Percentiles rank a stretch among this genome's conserved stretches.
phyloP scores from a whole-genome alignment of 2,113 vertebrate species.

The Orthonyx spaldingii region DNA sequence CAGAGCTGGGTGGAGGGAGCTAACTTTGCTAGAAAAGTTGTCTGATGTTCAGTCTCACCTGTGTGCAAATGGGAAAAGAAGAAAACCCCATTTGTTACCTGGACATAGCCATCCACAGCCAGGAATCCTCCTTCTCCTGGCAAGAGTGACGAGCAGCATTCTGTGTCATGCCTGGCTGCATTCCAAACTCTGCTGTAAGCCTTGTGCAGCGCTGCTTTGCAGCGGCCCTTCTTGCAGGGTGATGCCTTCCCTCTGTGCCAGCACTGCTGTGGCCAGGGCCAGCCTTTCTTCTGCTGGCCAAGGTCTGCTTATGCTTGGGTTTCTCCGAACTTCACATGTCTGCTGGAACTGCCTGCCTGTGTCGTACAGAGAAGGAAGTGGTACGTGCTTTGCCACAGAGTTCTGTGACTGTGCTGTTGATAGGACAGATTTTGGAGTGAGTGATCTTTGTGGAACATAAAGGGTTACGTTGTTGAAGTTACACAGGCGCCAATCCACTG shows the following conservation, averaged over 20 bases:
- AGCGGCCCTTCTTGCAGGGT: neutral
- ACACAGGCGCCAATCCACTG: constrained; percentile 15
- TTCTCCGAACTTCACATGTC: accelerated
- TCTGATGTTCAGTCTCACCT: neutral
- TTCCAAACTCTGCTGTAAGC: accelerated
- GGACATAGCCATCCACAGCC: neutral
- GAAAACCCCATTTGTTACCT: neutral
- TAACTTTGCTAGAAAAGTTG: neutral
- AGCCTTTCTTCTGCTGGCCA: neutral
- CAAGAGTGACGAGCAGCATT: neutral
- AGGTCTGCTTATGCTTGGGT: neutral
- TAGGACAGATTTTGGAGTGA: neutral
- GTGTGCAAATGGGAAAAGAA: neutral
- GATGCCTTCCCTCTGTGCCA: neutral
- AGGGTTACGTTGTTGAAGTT: neutral
- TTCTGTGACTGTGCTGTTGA: neutral
- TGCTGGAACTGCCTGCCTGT: neutral
- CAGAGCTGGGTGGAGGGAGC: neutral
- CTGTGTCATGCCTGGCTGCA: neutral
- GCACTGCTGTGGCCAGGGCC: neutral
- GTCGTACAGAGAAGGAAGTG: neutral
- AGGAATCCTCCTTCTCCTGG: neutral
- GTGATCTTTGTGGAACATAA: neutral
- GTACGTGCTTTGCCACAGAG: accelerated
- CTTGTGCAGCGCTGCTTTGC: neutral